A percentile compares a stretch with the other conserved stretches of the same genome.
Evolutionary conservation across 2,797 vertebrate genomes (phyloP).

Genomic region (Falco novaeseelandiae): DNA sequence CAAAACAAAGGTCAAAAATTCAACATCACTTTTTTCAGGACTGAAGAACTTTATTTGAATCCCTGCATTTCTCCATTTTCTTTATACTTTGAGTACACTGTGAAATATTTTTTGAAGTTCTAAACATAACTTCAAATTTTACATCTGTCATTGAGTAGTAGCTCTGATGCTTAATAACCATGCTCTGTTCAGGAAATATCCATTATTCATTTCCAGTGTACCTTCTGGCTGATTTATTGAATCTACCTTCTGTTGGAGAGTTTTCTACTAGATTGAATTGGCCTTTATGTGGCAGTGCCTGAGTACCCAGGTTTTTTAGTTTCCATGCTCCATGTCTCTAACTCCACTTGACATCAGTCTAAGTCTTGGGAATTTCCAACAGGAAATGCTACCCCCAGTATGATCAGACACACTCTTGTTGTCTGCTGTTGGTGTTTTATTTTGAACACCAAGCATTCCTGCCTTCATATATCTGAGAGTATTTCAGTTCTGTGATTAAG

Average conservation of each 20-base stretch:
- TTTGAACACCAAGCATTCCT: conserved; percentile 73
- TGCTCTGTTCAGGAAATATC: conserved; percentile 1
- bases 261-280: background rate
- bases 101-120: background rate
- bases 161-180: background rate
- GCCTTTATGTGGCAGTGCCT: background rate
- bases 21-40: background rate
- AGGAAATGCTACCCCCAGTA: conserved; percentile 67
- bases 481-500: conserved; percentile 78
- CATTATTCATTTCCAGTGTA: conserved; percentile 44
- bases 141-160: conserved; percentile 26
- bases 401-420: conserved; percentile 67
- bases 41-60: background rate
- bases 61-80: background rate
- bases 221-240: conserved; percentile 47
- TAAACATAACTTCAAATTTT: background rate
- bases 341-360: conserved; percentile 9
- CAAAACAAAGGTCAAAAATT: background rate
- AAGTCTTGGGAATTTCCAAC: conserved; percentile 52
- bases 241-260: conserved; percentile 29
- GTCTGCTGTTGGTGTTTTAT: conserved; percentile 71
- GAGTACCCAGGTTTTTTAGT: background rate
- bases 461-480: conserved; percentile 61
- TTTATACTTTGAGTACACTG: background rate
- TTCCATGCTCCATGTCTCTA: background rate